Evolutionary conservation across 2,888 invertebrate species (phyloP), one percentile per base, ranked within the genome.

Genomic region (Acrobasis suavella): DNA sequence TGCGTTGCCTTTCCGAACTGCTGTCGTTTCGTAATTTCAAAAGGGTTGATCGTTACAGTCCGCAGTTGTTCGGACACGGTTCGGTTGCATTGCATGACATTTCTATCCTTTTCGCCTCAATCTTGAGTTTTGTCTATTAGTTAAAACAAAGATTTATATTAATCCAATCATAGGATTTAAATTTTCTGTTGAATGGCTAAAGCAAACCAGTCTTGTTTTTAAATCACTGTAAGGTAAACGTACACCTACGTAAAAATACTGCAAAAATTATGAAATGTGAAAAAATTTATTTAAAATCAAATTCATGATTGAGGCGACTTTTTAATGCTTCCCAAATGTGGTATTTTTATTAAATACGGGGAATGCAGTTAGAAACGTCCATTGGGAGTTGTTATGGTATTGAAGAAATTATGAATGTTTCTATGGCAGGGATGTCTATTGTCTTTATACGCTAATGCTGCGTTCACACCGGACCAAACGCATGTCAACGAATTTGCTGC

Each of bases 41-140:
- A 93, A 93, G 92, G 93, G 93, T 93, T 93, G 93, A 93, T 93
- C 87, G 81, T 85, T 85, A 79, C 83, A 78, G 79, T 77, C 80
- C 80, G 85, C 80, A 81, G 80, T 81, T 76, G 76, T 76, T 74
- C 32, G 32, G 32, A 32, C 32, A 70, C 74, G 85, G 86, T 83
- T 82, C 83, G 85, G 84, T 88, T 85, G 81, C 80, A 81, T 72
- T 88, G 90, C 90, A 90, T 90, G 90, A 46, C 50, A 66, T 67
- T 62, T 68, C 63, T 52, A 16, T 51, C 42, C 46, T 37, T 12
- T 54, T 16, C 49, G 61, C 52, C 49, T 55, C 51, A 58, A 49
- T 60, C 49, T 67, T 64, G 62, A 54, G 17, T 56, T n/a, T 14
- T 14, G 3, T 1, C 12, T n/a, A 6, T 46, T n/a, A 46, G 46